These are phyloP conservation scores for Ptychoptera contaminata DNA, from an alignment of 2,888 invertebrate genomes.

Conservation along the genomic window DNA sequence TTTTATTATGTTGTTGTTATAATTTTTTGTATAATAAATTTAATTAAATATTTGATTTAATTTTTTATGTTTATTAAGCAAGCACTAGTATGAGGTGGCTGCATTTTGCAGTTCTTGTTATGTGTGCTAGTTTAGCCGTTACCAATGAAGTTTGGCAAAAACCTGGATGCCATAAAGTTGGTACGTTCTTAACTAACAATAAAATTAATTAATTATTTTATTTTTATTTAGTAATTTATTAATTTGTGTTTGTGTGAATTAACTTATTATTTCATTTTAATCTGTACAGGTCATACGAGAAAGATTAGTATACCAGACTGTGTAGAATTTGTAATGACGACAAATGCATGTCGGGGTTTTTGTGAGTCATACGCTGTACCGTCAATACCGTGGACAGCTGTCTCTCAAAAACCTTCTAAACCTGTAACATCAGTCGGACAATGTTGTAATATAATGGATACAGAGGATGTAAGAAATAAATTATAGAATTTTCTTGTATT, in stretches of 20 bases:
- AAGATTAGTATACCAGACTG: slow-evolving; percentile 72
- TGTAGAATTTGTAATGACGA: slow-evolving; percentile 67
- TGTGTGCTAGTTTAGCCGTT: slow-evolving; percentile 14
- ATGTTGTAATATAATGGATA: slow-evolving; percentile 82
- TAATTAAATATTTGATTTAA: no score
- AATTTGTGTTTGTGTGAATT: slow-evolving; percentile 8
- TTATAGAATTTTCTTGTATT: background rate
- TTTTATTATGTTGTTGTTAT: no score
- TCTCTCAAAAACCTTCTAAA: slow-evolving; percentile 34
- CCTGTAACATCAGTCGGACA: slow-evolving; percentile 67
- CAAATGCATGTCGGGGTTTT: slow-evolving; percentile 76
- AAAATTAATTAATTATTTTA: background rate
- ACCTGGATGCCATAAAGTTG: slow-evolving; percentile 68
- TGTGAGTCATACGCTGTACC: slow-evolving; percentile 80
- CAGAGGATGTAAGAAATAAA: slow-evolving; percentile 59
- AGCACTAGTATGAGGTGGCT: slow-evolving; percentile 8
- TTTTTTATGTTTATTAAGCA: no score
- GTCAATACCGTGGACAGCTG: slow-evolving; percentile 33
- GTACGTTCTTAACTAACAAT: slow-evolving; percentile 32
- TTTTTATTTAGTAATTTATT: background rate
- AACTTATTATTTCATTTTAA: background rate
- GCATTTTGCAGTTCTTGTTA: slow-evolving; percentile 17
- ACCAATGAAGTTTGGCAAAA: slow-evolving; percentile 46
- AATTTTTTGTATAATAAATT: no score
- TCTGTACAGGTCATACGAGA: slow-evolving; percentile 51